Percentiles rank a stretch among this genome's conserved stretches.
Conservation (phyloP, 1,140 invertebrate species). For the Diachasmimorpha longicaudata region DNA sequence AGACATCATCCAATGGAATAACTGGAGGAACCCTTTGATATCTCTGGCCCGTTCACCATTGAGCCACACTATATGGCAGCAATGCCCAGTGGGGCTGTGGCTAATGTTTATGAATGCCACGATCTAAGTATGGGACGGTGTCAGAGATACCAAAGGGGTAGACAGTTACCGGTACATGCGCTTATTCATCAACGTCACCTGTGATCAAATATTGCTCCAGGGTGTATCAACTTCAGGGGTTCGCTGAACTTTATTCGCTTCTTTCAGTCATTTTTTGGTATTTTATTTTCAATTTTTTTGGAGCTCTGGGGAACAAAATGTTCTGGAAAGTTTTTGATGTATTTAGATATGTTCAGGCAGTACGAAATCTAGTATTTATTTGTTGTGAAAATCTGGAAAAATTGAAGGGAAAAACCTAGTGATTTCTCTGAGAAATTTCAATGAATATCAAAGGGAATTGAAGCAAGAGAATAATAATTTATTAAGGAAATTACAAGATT, state of each 20-base stretch:
- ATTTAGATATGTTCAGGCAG: too few relatives aligned
- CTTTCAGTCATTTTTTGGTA: neutral
- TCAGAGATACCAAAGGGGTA: conserved; percentile 61
- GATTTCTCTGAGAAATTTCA: too few relatives aligned
- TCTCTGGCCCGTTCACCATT: conserved; percentile 53
- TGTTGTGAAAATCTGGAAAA: too few relatives aligned
- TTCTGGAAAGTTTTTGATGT: too few relatives aligned
- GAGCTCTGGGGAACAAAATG: too few relatives aligned
- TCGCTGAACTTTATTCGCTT: too few relatives aligned
- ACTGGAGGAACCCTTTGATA: conserved; percentile 59
- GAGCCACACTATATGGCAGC: conserved; percentile 25
- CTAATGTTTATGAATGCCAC: conserved; percentile 58
- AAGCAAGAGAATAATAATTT: too few relatives aligned
- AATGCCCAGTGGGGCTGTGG: conserved; percentile 33
- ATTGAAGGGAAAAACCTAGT: too few relatives aligned
- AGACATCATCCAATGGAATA: conserved; percentile 74
- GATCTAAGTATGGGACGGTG: conserved; percentile 54
- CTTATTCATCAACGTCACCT: conserved; percentile 57
- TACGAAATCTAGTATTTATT: too few relatives aligned
- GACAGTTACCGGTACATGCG: conserved; percentile 57
- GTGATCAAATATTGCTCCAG: conserved; percentile 18
- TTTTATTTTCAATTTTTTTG: too few relatives aligned
- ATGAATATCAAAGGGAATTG: too few relatives aligned
- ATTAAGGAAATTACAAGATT: too few relatives aligned
- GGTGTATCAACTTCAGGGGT: neutral